Conservation (phyloP, 1,140 invertebrate species). For the Ladona fulva region DNA sequence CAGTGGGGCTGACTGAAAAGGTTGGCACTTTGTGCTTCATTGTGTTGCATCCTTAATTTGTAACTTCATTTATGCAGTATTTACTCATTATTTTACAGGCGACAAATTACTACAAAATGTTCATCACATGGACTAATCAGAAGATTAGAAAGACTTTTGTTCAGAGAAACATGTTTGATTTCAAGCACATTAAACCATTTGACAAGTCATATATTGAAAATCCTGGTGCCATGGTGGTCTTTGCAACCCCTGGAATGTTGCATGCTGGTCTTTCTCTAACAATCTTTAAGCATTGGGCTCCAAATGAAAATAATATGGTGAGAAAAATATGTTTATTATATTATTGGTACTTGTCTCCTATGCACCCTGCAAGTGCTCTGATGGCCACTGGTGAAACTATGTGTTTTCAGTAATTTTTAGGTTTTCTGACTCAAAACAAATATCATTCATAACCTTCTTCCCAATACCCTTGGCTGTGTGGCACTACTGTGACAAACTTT, state of each 20-base stretch:
- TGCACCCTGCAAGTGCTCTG: no score
- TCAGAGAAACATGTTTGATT: conserved; percentile 99
- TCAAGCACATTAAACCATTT: conserved; percentile 98
- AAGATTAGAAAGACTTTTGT: conserved; percentile 99
- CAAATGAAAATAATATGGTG: conserved; percentile 95
- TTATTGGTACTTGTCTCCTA: no score
- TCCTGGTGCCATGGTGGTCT: conserved; percentile 98
- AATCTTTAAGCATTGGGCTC: conserved; percentile 99
- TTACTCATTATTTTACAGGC: conserved; percentile 41
- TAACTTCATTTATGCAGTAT: conserved; percentile 25
- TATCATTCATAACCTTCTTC: no score
- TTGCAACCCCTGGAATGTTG: conserved; percentile 99
- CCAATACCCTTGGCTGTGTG: no score
- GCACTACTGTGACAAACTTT: no score
- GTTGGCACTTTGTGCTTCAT: conserved; percentile 22
- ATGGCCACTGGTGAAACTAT: no score
- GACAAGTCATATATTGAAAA: conserved; percentile 94
- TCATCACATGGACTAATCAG: conserved; percentile 99
- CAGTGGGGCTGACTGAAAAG: conserved; percentile 92
- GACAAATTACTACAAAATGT: conserved; percentile 99
- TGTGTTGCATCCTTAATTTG: neutral
- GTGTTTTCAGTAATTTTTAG: no score
- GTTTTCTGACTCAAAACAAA: no score
- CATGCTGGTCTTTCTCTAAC: conserved; percentile 96
- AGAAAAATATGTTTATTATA: no score